Conservation (phyloP, 2,888 invertebrate genomes). For the Gymnosoma rotundatum region DNA sequence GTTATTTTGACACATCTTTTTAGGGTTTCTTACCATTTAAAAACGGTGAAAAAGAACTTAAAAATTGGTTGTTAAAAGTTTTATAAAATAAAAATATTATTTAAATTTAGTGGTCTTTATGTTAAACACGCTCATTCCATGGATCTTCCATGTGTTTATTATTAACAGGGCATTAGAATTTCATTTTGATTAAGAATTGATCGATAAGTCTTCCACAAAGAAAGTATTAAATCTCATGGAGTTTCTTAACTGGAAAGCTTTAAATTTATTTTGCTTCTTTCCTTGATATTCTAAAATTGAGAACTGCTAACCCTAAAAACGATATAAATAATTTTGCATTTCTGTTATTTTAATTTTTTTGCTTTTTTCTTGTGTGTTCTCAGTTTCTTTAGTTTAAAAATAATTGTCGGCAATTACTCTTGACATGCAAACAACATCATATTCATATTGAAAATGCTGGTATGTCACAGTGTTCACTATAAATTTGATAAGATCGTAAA, state of each 20-base stretch:
- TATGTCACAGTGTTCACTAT: conserved; percentile 35
- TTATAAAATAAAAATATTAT: too few relatives aligned
- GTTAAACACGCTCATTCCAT: too few relatives aligned
- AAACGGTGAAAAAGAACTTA: neutral
- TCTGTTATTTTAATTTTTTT: conserved; percentile 33
- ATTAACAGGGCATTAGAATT: too few relatives aligned
- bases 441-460: conserved; percentile 48
- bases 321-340: conserved; percentile 62
- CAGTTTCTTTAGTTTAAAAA: conserved; percentile 7
- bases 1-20: conserved; percentile 51
- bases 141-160: too few relatives aligned
- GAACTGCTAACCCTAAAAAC: conserved; percentile 37
- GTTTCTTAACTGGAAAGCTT: too few relatives aligned
- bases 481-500: conserved; percentile 57
- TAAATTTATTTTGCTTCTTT: neutral
- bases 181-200: too few relatives aligned
- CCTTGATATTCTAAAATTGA: neutral
- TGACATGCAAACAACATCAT: conserved; percentile 79
- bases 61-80: neutral
- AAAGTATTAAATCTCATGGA: too few relatives aligned
- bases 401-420: conserved; percentile 76
- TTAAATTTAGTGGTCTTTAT: too few relatives aligned
- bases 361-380: conserved; percentile 18
- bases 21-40: conserved; percentile 37
- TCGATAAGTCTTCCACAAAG: too few relatives aligned